Base-by-base conservation (phyloP, 2,888 invertebrate species). In the Therioaphis trifolii region DNA sequence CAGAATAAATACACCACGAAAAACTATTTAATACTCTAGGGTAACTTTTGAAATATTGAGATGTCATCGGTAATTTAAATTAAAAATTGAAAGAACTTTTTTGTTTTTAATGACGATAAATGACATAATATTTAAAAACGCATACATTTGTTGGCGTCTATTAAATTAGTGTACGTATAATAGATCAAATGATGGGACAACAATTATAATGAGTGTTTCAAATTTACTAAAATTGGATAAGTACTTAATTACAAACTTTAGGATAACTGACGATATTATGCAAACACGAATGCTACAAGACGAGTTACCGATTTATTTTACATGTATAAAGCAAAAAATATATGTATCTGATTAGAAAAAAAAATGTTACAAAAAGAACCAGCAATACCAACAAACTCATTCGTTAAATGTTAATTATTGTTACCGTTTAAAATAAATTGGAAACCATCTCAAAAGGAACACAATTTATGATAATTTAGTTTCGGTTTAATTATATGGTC, bases 401-500 rank as follows among this genome's bases (percentile, higher is more conserved):
- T 1, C 9, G 40, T 74, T 58, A 21, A 40, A 58, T 35, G 55
- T 55, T 40, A 46, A 76, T 79, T 46, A 63, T n/a, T 24, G 35
- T 35, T 35, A 72, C 29, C 72, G 72, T 82, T 82, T 72, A 82
- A 82, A 71, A 72, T 24, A 72, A 72, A 27, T 72, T 18, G 46
- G 27, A 15, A 46, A 35, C 58, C 11, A 29, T 52, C 76, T n/a
- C 52, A 77, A 77, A 61, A 35, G 43, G 29, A 71, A 61, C 35
- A 72, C 46, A 29, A 61, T 71, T 71, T 72, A 71, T 18, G 58
- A 71, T 77, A 80, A 80, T 80, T 72, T 71, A 46, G 61, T 80
- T 46, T 58, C 68, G n/a, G 58, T 66, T 35, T 77, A 46, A 77
- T 77, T 63, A 63, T n/a, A 29, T 14, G 40, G 40, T 18, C 71